Evolutionary conservation across 2,888 invertebrate genomes (phyloP), one percentile per base, ranked within the genome.

Genomic region (Caenorhabditis sp.): DNA sequence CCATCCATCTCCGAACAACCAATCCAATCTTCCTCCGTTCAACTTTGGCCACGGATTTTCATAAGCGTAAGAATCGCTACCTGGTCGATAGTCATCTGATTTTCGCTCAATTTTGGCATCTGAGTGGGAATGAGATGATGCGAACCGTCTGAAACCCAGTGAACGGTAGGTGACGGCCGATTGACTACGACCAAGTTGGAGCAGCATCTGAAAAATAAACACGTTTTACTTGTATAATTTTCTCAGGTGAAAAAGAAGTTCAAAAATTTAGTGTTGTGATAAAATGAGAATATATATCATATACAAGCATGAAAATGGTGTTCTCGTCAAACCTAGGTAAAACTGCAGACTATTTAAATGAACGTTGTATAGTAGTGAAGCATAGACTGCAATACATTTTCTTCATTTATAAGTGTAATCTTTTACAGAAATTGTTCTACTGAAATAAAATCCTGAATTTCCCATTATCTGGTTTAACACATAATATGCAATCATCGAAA

Each of bases 31-130:
- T 3, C 87, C 87, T 26, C 83, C 78, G 67, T 87, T 87, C 58
- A 87, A 75, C 61, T 85, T 87, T 25, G 87, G 87, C 87, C 87
- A 87, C 14, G 87, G 87, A 61, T 87, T 87, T 38, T 87, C 87
- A 66, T 87, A 87, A 8, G 85, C 87, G 63, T 85, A 87, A n/a
- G 84, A 82, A 64, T 86, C 85, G 12, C 83, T 70, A 38, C 87
- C 87, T 25, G 87, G 87, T 61, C 86, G 77, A 74, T 83, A 83
- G 63, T 73, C 59, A 52, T 82, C 83, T 26, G 82, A 67, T 61
- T 83, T 82, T 58, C 82, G 65, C 61, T 82, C 82, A 53, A 83
- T 62, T 59, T 81, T 81, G 17, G 76, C 76, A 26, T 80, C 83
- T 26, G 70, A 70, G 59, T 78, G 76, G 43, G 63, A 63, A 52